Evolutionary conservation across 2,113 vertebrate genomes (phyloP).

Genomic region (Perca flavescens): DNA sequence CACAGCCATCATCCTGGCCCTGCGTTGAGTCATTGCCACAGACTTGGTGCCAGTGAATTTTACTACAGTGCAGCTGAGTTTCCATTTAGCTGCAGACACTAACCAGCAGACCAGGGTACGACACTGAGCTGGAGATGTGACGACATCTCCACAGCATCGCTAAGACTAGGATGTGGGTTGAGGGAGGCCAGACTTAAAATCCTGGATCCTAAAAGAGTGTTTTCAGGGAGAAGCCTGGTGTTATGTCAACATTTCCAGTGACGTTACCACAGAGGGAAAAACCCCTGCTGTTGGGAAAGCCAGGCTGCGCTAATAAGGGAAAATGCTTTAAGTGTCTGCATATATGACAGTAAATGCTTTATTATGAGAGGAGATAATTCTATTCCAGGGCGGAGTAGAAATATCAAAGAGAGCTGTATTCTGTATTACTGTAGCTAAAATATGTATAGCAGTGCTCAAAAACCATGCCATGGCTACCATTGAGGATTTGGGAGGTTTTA

Average conservation of each 20-base stretch:
- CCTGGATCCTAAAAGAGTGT: slow-evolving; percentile 49
- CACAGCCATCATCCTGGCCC: slow-evolving; percentile 34
- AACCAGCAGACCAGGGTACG: slow-evolving; percentile 15
- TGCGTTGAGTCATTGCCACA: slow-evolving; percentile 29
- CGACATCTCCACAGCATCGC: slow-evolving; percentile 19
- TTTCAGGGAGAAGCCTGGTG: slow-evolving; percentile 54
- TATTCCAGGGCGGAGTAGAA: slow-evolving; percentile 19
- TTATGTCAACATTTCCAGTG: slow-evolving; percentile 78
- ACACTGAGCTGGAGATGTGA: slow-evolving; percentile 27
- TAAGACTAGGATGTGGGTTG: slow-evolving; percentile 25
- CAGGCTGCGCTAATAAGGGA: slow-evolving; percentile 55
- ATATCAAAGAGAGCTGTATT: background rate
- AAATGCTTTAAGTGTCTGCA: slow-evolving; percentile 53
- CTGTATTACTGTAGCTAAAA: background rate
- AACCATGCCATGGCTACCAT: background rate
- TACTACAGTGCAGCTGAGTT: slow-evolving; percentile 51
- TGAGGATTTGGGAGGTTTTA: background rate
- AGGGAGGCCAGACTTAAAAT: slow-evolving; percentile 44
- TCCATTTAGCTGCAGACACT: slow-evolving; percentile 45
- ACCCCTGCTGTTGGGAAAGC: slow-evolving; percentile 55
- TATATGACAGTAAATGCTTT: slow-evolving; percentile 36
- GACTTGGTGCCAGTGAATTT: slow-evolving; percentile 38
- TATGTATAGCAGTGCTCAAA: background rate
- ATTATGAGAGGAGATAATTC: slow-evolving; percentile 23
- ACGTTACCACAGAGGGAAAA: slow-evolving; percentile 61